phyloP scores from a whole-genome alignment of 2,113 vertebrate genomes.

The Connochaetes taurinus region DNA sequence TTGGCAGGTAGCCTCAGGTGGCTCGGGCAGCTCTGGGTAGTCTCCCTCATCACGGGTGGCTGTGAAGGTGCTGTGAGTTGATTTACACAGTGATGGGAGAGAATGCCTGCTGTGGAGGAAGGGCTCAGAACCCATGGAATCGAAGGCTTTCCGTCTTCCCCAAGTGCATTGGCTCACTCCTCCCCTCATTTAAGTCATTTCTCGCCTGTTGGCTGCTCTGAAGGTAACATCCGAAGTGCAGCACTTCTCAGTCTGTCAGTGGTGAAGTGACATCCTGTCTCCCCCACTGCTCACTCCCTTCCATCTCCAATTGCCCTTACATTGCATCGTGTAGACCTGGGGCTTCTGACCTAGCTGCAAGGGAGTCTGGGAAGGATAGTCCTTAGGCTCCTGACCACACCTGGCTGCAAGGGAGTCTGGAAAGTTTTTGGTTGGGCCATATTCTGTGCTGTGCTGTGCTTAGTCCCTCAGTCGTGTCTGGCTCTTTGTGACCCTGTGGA shows the following conservation, averaged over 20 bases:
- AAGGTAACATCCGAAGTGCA: rapidly evolving
- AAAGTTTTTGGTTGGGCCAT: neutral
- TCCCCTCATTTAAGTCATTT: neutral
- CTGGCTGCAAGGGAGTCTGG: neutral
- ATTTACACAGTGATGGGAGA: neutral
- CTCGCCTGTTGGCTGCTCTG: neutral
- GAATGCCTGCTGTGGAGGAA: no score
- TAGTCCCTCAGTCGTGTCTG: neutral
- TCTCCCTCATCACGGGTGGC: neutral
- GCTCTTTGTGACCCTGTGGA: neutral
- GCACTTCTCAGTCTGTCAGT: neutral
- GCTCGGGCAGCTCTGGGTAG: rapidly evolving
- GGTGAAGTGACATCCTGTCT: neutral
- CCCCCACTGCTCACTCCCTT: neutral
- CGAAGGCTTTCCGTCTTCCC: neutral
- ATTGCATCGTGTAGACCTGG: neutral
- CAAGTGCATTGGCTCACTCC: neutral
- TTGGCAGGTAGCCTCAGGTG: neutral
- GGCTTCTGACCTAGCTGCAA: neutral
- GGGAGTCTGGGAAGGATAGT: neutral
- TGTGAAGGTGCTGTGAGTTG: neutral
- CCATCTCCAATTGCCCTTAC: neutral
- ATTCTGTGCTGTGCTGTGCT: neutral
- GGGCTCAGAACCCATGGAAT: rapidly evolving
- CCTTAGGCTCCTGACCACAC: neutral